Conservation (phyloP, 2,113 vertebrate species). For the Pachycephala philippinensis region DNA sequence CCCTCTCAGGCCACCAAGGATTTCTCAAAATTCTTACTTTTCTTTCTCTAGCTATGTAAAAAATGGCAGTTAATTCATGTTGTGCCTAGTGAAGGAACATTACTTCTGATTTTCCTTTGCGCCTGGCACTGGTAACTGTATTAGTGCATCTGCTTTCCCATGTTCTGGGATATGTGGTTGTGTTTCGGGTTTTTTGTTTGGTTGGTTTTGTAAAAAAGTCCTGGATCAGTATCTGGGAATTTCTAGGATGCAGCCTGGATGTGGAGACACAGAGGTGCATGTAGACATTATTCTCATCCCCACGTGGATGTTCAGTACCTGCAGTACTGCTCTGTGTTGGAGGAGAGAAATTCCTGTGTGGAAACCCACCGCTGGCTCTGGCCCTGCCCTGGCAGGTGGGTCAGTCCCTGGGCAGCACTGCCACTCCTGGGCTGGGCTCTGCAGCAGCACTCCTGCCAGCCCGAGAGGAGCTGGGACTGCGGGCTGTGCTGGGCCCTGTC, state of each 20-base stretch:
- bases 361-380: accelerated
- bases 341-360: neutral
- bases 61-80: neutral
- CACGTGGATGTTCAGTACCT: neutral
- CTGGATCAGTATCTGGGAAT: neutral
- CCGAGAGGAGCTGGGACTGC: neutral
- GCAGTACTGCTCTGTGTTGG: neutral
- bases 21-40: neutral
- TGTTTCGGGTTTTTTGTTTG: neutral
- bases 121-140: neutral
- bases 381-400: neutral
- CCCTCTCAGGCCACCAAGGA: neutral
- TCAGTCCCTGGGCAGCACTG: neutral
- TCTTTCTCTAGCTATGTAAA: neutral
- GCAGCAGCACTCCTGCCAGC: neutral
- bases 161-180: neutral
- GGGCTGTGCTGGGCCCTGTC: neutral
- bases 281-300: neutral
- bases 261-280: neutral
- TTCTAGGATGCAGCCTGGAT: neutral
- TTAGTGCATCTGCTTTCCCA: neutral
- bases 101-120: neutral
- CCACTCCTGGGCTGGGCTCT: neutral
- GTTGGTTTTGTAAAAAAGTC: neutral
- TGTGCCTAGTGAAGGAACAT: neutral